phyloP scores from a whole-genome alignment of 2,797 vertebrate genomes.

The Poecilia picta region DNA sequence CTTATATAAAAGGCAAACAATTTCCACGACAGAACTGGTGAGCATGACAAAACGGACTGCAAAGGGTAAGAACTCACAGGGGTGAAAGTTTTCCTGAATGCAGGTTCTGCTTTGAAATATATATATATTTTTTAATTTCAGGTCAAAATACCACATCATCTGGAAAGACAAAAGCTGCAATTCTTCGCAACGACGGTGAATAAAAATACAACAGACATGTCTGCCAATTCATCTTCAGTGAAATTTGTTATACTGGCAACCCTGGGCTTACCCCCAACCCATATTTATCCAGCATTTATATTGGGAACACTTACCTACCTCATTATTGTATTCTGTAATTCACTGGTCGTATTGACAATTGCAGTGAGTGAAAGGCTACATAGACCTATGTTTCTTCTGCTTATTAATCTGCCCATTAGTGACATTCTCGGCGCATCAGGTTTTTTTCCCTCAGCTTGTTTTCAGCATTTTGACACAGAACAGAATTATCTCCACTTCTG shows the following conservation, averaged over 20 bases:
- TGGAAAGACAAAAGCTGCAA: neutral
- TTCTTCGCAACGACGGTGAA: neutral
- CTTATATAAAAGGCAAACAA: constrained; percentile 4
- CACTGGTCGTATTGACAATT: constrained; percentile 60
- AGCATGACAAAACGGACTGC: neutral
- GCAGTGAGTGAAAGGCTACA: constrained; percentile 62
- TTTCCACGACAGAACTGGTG: neutral
- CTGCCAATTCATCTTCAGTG: constrained; percentile 30
- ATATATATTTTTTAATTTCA: constrained; percentile 8
- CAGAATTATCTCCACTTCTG: constrained; percentile 68
- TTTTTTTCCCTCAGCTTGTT: constrained; percentile 73
- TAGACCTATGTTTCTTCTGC: constrained; percentile 78
- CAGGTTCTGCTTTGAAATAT: neutral
- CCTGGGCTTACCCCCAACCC: constrained; percentile 37
- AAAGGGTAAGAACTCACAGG: constrained; percentile 13
- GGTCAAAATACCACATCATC: neutral
- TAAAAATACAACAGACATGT: constrained; percentile 23
- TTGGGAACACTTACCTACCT: constrained; percentile 66
- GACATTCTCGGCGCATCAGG: constrained; percentile 71
- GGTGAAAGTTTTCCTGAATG: neutral
- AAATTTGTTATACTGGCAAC: constrained; percentile 43
- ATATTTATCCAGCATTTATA: constrained; percentile 62
- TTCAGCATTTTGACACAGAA: constrained; percentile 64
- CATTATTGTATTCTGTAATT: constrained; percentile 64
- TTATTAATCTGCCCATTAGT: constrained; percentile 73